Conservation (phyloP, 2,888 invertebrate genomes). For the Synergus umbraculus region DNA sequence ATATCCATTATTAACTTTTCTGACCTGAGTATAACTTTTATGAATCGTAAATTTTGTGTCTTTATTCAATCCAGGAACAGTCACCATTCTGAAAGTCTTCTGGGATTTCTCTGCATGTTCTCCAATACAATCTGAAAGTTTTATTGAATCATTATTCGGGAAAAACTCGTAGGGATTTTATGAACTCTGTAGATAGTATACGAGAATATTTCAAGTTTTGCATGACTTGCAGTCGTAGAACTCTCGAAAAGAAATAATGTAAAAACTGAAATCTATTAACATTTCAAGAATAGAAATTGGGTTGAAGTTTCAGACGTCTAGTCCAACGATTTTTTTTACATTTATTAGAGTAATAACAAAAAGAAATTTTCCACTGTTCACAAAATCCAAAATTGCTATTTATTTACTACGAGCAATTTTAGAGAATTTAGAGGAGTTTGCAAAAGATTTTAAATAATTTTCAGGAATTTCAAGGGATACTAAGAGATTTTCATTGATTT, state of each 20-base stretch:
- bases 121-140: constrained; percentile 23
- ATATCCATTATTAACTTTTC: not conserved
- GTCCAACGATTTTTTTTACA: too few species aligned
- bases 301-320: too few species aligned
- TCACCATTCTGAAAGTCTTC: constrained; percentile 1
- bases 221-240: not conserved
- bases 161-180: not conserved
- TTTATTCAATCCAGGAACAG: not conserved
- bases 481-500: too few species aligned
- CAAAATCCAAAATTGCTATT: too few species aligned
- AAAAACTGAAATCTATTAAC: not conserved
- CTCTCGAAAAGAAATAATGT: not conserved
- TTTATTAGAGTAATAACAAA: too few species aligned
- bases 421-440: too few species aligned
- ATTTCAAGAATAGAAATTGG: not conserved
- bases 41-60: constrained; percentile 15
- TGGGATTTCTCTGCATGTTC: not conserved
- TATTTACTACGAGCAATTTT: too few species aligned
- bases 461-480: too few species aligned
- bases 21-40: constrained; percentile 6
- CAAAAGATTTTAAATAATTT: too few species aligned
- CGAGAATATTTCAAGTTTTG: not conserved
- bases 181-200: not conserved
- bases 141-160: constrained; percentile 24
- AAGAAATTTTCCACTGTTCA: too few species aligned